Conservation (phyloP, 2,888 invertebrate species). For the Agonopterix heracliana region DNA sequence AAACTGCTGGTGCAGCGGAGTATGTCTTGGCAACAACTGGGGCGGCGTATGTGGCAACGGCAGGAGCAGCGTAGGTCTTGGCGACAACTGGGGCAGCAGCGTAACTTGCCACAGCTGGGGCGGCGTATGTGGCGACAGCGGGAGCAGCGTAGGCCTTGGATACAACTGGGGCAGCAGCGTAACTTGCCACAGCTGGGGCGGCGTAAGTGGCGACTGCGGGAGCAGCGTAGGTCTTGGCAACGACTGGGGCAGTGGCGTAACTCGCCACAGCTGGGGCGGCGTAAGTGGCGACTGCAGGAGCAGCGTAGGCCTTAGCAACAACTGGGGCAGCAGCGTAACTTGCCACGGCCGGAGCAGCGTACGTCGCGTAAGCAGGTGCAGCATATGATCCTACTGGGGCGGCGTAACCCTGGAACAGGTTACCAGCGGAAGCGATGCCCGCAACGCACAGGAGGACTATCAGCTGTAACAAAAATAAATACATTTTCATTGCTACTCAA, state of each 20-base stretch:
- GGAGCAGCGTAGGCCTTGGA: conserved; percentile 25
- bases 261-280: conserved; percentile 17
- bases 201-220: conserved; percentile 18
- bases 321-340: conserved; percentile 16
- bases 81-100: conserved; percentile 39
- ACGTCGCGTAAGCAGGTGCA: conserved; percentile 24
- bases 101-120: conserved; percentile 43
- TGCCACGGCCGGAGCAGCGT: conserved; percentile 17
- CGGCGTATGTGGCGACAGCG: conserved; percentile 45
- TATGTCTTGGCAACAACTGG: conserved; percentile 16
- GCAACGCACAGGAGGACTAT: conserved; percentile 75
- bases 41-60: conserved; percentile 14
- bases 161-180: conserved; percentile 29
- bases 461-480: background rate
- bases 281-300: conserved; percentile 23
- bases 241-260: conserved; percentile 31
- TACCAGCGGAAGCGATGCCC: conserved; percentile 78
- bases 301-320: conserved; percentile 23
- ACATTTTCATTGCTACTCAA: background rate
- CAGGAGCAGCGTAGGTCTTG: conserved; percentile 35
- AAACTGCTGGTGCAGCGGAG: conserved; percentile 8
- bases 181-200: conserved; percentile 28
- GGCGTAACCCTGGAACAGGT: conserved; percentile 49
- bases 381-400: conserved; percentile 61
- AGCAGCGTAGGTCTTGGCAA: conserved; percentile 18